Base-by-base conservation (phyloP, 2,888 invertebrate species). In the Axea sp. region DNA sequence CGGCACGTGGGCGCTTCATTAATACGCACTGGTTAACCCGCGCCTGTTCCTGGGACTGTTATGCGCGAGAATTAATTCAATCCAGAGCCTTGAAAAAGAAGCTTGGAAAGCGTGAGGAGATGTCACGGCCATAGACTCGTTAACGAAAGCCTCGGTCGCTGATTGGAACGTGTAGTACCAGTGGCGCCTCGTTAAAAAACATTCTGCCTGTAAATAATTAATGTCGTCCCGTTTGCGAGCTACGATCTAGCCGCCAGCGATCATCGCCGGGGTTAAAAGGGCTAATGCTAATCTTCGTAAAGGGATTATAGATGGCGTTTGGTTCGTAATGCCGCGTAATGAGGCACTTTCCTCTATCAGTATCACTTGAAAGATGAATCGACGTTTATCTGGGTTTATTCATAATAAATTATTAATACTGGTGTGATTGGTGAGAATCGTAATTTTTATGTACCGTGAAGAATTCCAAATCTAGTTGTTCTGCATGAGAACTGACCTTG, bases 1-100 rank as follows among this genome's bases (percentile, higher is more conserved):
- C 37, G 78, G 78, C 79, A 81, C 83, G 82, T 82, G 80, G 82
- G 82, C 77, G 82, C 78, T 81, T 82, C 81, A 82, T 84, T 81
- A 83, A 82, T 81, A 81, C 79, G 55, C 68, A 59, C 59, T 68
- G 69, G 64, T 75, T 75, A 77, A 78, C 73, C 75, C 68, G 55
- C 35, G 49, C 28, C 35, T 11, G 43, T 49, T 49, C 31, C 19
- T 30, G 7, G 14, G 49, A 17, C 30, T 28, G 47, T 31, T 17
- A 26, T 30, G 41, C 26, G 33, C 53, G 62, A 33, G 55, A 51
- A 69, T 74, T 68, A 68, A 74, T 74, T 68, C 73, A 67, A 31
- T 39, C 45, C 22, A 11, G 8, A 17, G 31, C 22, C 2, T 22
- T 19, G 2, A 9, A 33, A 65, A 45, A 24, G 37, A 55, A 45